phyloP scores from a whole-genome alignment of 1,140 invertebrate species.

The Diorhabda carinulata region DNA sequence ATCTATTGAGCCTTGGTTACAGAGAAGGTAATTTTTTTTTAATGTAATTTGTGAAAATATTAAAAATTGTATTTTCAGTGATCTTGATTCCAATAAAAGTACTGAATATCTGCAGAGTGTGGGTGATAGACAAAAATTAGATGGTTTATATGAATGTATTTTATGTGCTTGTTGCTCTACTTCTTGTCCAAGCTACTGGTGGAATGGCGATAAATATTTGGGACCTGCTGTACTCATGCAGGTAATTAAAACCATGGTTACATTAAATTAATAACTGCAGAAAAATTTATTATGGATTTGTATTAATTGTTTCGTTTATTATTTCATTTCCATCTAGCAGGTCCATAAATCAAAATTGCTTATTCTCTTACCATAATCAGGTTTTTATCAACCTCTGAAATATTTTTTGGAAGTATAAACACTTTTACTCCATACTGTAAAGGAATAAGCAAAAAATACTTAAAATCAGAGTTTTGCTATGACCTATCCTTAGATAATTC shows the following conservation, averaged over 20 bases:
- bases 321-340: too few relatives aligned
- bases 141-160: slow-evolving; percentile 88
- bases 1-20: slow-evolving; percentile 81
- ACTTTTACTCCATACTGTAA: too few relatives aligned
- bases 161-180: slow-evolving; percentile 97
- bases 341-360: too few relatives aligned
- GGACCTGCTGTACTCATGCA: slow-evolving; percentile 96
- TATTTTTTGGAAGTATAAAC: too few relatives aligned
- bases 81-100: slow-evolving; percentile 50
- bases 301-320: too few relatives aligned
- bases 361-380: too few relatives aligned
- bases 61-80: slow-evolving; percentile 26
- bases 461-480: too few relatives aligned
- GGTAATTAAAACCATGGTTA: slow-evolving; percentile 44
- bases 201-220: slow-evolving; percentile 95
- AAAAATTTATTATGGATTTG: too few relatives aligned
- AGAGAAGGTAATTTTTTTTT: slow-evolving; percentile 53
- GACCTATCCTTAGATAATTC: too few relatives aligned
- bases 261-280: too few relatives aligned
- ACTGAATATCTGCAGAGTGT: slow-evolving; percentile 62
- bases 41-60: background rate
- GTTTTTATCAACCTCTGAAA: too few relatives aligned
- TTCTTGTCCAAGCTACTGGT: slow-evolving; percentile 96
- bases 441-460: too few relatives aligned
- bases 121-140: slow-evolving; percentile 65